phyloP scores from a whole-genome alignment of 2,797 vertebrate species.

The Eremophila alpestris region DNA sequence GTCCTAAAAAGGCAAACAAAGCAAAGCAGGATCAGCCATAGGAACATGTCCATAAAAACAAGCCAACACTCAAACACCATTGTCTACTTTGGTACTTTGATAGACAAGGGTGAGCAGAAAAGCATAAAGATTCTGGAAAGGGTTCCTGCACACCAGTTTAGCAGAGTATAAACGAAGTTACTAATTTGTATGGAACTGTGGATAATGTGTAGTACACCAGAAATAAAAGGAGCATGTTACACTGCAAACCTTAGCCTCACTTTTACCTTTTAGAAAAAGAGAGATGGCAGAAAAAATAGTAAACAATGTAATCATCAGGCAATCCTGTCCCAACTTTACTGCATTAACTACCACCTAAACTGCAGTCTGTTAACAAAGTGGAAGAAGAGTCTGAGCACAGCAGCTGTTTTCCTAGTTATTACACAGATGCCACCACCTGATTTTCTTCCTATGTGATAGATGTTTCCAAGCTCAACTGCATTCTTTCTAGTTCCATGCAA shows the following conservation, averaged over 20 bases:
- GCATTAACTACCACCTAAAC: neutral
- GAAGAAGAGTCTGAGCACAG: neutral
- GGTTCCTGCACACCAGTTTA: neutral
- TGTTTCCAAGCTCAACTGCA: neutral
- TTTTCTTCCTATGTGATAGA: neutral
- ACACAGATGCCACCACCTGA: neutral
- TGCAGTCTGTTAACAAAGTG: neutral
- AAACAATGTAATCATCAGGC: neutral
- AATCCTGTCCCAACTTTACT: neutral
- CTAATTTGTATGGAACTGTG: neutral
- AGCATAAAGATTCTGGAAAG: neutral
- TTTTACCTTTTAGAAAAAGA: neutral
- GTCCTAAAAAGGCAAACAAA: conserved; percentile 67
- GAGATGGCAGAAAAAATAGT: neutral
- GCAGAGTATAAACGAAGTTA: neutral
- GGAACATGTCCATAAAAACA: neutral
- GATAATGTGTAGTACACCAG: neutral
- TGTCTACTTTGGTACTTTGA: neutral
- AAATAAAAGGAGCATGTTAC: neutral
- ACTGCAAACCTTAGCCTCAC: neutral
- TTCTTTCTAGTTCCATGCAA: neutral
- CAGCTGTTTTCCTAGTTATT: neutral
- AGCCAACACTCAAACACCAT: neutral
- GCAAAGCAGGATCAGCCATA: neutral
- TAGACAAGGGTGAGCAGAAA: neutral